Conservation (phyloP, 2,113 vertebrate genomes). For the Heliornis fulica region DNA sequence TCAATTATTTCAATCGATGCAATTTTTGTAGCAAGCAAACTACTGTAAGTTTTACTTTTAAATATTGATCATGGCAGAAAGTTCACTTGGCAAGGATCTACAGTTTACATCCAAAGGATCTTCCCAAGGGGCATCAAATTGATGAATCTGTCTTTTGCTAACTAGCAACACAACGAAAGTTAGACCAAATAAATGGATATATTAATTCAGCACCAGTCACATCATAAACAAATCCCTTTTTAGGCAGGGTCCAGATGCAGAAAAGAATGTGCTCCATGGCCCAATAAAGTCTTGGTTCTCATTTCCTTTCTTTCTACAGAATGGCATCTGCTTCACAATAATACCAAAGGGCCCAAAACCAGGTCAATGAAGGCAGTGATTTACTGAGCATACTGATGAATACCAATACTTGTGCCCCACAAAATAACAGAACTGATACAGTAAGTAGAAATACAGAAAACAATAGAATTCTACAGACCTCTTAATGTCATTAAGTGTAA, state of each 20-base stretch:
- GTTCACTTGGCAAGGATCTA: background rate
- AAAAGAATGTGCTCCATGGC: background rate
- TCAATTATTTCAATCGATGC: background rate
- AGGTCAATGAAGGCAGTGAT: background rate
- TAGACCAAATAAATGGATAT: background rate
- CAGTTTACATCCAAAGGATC: background rate
- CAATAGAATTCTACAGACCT: background rate
- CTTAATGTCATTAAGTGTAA: background rate
- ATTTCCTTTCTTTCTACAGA: background rate
- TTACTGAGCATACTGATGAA: background rate
- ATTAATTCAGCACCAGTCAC: conserved; percentile 15
- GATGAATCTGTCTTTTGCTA: background rate
- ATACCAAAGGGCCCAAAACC: background rate
- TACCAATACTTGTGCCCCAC: background rate
- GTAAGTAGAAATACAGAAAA: background rate
- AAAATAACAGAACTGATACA: background rate
- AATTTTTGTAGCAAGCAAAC: background rate
- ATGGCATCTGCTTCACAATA: background rate
- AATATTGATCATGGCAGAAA: conserved; percentile 14
- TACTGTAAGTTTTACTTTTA: background rate
- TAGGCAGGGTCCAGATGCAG: background rate
- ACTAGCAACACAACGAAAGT: background rate
- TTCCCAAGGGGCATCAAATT: conserved; percentile 2
- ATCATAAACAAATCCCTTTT: background rate
- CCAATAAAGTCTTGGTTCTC: background rate